Base-by-base conservation (phyloP, 92 coral and sea anemone species). In the Pocillopora grandis region DNA sequence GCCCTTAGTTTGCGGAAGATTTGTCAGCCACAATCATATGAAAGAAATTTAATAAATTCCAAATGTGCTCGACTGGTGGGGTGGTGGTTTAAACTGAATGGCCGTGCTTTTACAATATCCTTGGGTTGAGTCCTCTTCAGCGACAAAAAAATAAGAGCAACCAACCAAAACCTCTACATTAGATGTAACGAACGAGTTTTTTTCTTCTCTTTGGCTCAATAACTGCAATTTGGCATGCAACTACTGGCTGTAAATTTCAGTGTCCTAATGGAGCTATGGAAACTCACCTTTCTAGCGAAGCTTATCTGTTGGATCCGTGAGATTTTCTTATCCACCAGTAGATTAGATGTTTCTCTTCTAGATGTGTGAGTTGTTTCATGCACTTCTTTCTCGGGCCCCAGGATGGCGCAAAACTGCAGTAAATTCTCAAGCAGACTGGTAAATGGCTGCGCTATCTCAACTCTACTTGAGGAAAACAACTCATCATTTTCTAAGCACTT, bases 241-340 rank as follows among this genome's bases (percentile, higher is more conserved):
- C 52, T 42, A 42, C 52, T 42, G 52, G 7, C 8, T 42, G 52
- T 42, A 42, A 42, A 42, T 42, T 42, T 42, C 52, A 42, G 52
- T 42, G 52, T 17, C 36, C 67, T 12, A 23, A 17, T 18, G 17
- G 35, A 13, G 35, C 11, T 20, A 37, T 35, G 59, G 36, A 10
- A 70, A 59, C 85, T 81, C 35, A 71, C 85, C 85, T 35, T 59
- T 81, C 69, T 81, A 9, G 56, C n/a, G 36, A 23, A 58, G 36
- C 21, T 37, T 20, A 15, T 36, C 60, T 42, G 36, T 36, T 58
- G 75, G 8, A 35, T 17, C 27, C 15, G 10, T 3, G 85, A 58
- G 13, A 75, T 71, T 77, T 57, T 68, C 9, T 42, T 68, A 68
- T 33, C 6, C 18, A 33, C 3, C 10, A 12, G 3, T 59, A 59